Conservation (phyloP, 2,888 invertebrate genomes). For the Epirrhoe alternata region DNA sequence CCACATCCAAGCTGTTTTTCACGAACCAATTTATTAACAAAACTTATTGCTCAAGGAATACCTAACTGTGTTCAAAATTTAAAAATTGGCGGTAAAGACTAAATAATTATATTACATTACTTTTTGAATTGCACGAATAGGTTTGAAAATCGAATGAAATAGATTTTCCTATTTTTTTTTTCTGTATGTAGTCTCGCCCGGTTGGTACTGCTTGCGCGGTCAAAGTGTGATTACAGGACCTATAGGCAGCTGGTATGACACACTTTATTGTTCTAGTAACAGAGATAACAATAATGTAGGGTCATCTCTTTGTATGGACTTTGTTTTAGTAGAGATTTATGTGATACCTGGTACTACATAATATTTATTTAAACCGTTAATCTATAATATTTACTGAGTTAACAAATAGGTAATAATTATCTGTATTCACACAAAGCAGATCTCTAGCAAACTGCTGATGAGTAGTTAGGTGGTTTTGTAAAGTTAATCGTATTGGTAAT, state of each 20-base stretch:
- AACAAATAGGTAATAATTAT: too few relatives aligned
- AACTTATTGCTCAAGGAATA: slow-evolving; percentile 12
- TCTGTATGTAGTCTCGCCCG: slow-evolving; percentile 16
- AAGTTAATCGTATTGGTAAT: too few relatives aligned
- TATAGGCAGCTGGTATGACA: slow-evolving; percentile 62
- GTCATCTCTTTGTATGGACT: slow-evolving; percentile 60
- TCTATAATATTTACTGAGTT: background rate
- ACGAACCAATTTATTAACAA: slow-evolving; percentile 6
- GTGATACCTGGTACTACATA: background rate
- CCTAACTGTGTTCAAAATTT: slow-evolving; percentile 10
- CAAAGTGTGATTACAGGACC: slow-evolving; percentile 70
- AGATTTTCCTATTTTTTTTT: slow-evolving; percentile 3
- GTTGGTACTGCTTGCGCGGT: slow-evolving; percentile 57
- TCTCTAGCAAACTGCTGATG: too few relatives aligned
- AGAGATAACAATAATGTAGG: slow-evolving; percentile 70
- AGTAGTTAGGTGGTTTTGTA: too few relatives aligned
- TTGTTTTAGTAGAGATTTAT: slow-evolving; percentile 14
- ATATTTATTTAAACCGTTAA: background rate
- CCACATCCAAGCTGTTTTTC: slow-evolving; percentile 68
- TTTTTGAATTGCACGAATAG: background rate
- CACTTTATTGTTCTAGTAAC: slow-evolving; percentile 76
- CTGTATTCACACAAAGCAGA: too few relatives aligned
- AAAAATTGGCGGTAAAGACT: background rate
- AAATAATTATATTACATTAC: background rate
- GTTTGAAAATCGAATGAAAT: slow-evolving; percentile 7